Evolutionary conservation across 2,797 vertebrate species (phyloP).

Genomic region (Remorina albescens): DNA sequence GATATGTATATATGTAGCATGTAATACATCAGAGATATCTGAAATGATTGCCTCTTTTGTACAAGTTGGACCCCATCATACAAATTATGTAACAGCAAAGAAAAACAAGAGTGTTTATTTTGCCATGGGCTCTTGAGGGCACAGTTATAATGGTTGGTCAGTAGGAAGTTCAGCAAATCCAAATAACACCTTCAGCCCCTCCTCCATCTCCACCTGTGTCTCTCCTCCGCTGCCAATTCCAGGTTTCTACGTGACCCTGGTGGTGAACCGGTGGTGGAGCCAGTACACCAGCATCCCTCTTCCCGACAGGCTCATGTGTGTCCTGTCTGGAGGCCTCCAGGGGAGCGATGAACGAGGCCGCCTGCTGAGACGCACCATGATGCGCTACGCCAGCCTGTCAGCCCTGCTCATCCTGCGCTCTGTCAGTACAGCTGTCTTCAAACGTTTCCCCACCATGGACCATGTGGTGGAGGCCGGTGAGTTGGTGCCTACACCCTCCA

Average conservation of each 20-base stretch:
- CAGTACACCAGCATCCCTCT: slow-evolving; percentile 91
- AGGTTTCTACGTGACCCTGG: slow-evolving; percentile 94
- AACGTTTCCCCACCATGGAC: slow-evolving; percentile 91
- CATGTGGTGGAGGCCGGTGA: slow-evolving; percentile 92
- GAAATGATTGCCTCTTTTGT: neutral
- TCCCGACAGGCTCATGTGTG: slow-evolving; percentile 89
- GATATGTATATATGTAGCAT: neutral
- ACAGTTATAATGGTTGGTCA: neutral
- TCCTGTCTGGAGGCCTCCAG: slow-evolving; percentile 86
- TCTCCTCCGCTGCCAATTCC: slow-evolving; percentile 15
- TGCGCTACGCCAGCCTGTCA: slow-evolving; percentile 89
- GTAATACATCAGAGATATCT: neutral
- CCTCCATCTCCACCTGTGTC: neutral
- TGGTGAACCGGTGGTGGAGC: slow-evolving; percentile 94
- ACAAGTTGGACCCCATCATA: neutral
- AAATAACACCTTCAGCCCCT: neutral
- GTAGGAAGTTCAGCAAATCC: neutral
- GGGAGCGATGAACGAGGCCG: slow-evolving; percentile 88
- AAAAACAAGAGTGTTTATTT: neutral
- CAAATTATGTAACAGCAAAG: neutral
- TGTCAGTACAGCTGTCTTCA: slow-evolving; percentile 90
- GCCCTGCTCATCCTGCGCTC: slow-evolving; percentile 90
- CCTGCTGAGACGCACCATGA: slow-evolving; percentile 88
- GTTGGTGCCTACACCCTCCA: slow-evolving; percentile 15
- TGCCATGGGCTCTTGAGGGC: neutral